Evolutionary conservation across 2,888 invertebrate species (phyloP), one percentile per base, ranked within the genome.

Genomic region (Timema podura): DNA sequence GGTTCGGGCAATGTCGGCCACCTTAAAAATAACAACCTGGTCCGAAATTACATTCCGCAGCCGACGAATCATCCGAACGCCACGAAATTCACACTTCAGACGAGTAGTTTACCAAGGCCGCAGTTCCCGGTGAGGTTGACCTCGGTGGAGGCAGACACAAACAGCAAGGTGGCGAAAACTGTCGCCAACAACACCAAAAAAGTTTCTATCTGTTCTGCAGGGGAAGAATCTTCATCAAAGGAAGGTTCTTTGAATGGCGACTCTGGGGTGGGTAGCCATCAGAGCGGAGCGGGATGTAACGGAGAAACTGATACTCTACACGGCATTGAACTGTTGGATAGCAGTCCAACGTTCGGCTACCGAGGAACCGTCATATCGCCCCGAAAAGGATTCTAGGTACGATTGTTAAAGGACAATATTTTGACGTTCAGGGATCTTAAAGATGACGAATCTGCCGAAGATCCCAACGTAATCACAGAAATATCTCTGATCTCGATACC

Each of bases 341-440:
- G 74, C 5, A 76, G 77, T 44, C 80, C 81, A 0, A 78, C 81
- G 6, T 79, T 79, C 46, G 78, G 78, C n/a, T 75, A 75, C 8
- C 75, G 71, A 76, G 78, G 64, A 73, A 76, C 64, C 81, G 85
- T 8, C 57, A 64, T n/a, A 44, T 64, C 6, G 68, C 68, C 44
- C 70, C 70, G 49, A 88, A 89, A 0, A 84, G 92, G 67, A 90
- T 89, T 78, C 81, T 92, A 59, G 89, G 91, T 80, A 89, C 92
- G 86, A 87, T 91, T 49, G 88, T 91, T 81, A 86, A 85, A 54
- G 84, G 89, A 0, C 90, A 91, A 77, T 89, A 86, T 75, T 93
- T 92, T 80, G 91, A 92, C 75, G 88, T 92, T 92, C 5, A 82
- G 89, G 47, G 92, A 92, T 77, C 81, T 89, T 66, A 85, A 86